Base-by-base conservation (phyloP, 2,797 vertebrate species). In the Periparus ater region DNA sequence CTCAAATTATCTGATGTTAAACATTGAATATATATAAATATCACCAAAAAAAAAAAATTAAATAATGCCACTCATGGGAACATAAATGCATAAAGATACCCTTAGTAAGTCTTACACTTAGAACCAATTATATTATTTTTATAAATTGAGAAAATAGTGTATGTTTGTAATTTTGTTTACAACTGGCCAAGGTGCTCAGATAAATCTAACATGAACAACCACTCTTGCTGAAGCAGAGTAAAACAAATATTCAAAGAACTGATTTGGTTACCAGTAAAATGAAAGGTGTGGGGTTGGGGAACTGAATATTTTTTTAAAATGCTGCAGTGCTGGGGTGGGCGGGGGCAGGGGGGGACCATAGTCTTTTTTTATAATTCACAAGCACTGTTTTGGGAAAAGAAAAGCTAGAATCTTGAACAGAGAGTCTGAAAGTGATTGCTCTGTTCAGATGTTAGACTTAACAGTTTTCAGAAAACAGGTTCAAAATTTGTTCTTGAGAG, bases 1-100 rank as follows among this genome's bases (percentile, higher is more conserved):
- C 97, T 98, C 98, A 98, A 99, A 99, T 99, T 98, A 98, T 98
- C 98, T 98, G 98, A 98, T 98, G 91, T 96, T 97, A 97, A 98
- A 98, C 54, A 87, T 96, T 97, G 97, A 98, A 98, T 96, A 97
- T 96, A 98, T 96, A 97, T 95, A 95, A 92, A n/a, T 85, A 94
- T 36, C 74, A 60, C 54, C 38, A 40, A 96, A 98, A 97, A 40
- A 96, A 98, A 97, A 98, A 98, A 95, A 93, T 97, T 95, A 97
- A 98, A 98, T 98, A 98, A 98, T 97, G 97, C 96, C 95, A 96
- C 92, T 93, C 96, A 95, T 16, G 87, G 90, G 94, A 97, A 96
- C 47, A 30, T 70, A 93, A 89, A 95, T 92, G 54, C 91, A 81
- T 90, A 58, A 90, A 95, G 71, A 93, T 57, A 86, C 45, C 58